Percentiles rank a stretch among this genome's conserved stretches.
phyloP scores from a whole-genome alignment of 2,797 vertebrate genomes.

The Pangasius djambal region DNA sequence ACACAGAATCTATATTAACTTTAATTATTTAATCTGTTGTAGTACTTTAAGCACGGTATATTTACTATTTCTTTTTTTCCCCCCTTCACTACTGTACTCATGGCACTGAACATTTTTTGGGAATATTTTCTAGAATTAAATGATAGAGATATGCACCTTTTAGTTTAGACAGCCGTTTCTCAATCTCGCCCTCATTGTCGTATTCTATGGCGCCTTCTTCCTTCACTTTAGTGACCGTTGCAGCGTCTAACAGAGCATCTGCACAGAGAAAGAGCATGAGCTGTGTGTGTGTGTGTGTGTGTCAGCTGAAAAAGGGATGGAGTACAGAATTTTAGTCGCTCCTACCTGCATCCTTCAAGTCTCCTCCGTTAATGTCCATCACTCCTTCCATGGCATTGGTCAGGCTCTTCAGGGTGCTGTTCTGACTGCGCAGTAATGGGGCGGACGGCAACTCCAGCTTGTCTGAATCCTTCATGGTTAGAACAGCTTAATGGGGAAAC shows the following conservation, averaged over 20 bases:
- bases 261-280: neutral
- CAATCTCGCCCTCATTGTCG: slow-evolving; percentile 56
- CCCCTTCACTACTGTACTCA: neutral
- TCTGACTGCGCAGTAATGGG: slow-evolving; percentile 24
- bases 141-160: slow-evolving; percentile 42
- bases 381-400: slow-evolving; percentile 25
- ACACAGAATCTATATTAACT: neutral
- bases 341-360: slow-evolving; percentile 32
- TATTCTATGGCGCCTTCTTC: slow-evolving; percentile 52
- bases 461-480: neutral
- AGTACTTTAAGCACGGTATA: neutral
- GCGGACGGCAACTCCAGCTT: neutral
- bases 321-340: neutral
- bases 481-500: slow-evolving; percentile 16
- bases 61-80: neutral
- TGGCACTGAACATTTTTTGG: too few species aligned
- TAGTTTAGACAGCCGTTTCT: slow-evolving; percentile 54
- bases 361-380: slow-evolving; percentile 44
- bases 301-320: neutral
- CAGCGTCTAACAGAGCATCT: slow-evolving; percentile 42
- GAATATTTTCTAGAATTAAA: neutral
- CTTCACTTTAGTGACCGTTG: slow-evolving; percentile 4
- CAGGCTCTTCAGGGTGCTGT: slow-evolving; percentile 16
- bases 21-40: neutral
- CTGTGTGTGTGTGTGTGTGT: neutral